Evolutionary conservation across 2,113 vertebrate species (phyloP).

Genomic region (Rhynchopsitta pachyrhyncha): DNA sequence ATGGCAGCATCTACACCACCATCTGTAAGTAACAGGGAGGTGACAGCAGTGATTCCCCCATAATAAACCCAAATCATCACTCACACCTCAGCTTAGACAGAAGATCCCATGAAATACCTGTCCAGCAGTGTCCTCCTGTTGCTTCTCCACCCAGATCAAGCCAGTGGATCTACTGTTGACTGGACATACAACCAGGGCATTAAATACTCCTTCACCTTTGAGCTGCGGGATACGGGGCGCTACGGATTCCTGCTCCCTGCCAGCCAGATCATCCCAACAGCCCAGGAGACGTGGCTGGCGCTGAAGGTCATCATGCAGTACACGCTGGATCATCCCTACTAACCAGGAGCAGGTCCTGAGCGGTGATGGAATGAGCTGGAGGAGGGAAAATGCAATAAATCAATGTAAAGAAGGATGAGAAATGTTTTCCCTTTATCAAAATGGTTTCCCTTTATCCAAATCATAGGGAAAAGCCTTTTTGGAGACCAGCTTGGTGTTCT

Average conservation of each 20-base stretch:
- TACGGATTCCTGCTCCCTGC: conserved; percentile 91
- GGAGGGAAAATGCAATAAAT: background rate
- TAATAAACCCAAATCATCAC: background rate
- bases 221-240: conserved; percentile 88
- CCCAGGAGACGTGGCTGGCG: conserved; percentile 88
- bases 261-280: conserved; percentile 87
- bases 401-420: background rate
- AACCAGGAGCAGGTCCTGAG: background rate
- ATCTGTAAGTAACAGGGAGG: conserved; percentile 84
- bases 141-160: conserved; percentile 76
- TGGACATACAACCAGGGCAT: conserved; percentile 92
- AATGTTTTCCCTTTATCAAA: background rate
- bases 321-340: conserved; percentile 77
- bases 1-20: conserved; percentile 87
- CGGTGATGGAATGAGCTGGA: accelerated
- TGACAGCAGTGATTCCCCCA: background rate
- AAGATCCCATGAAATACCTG: accelerated
- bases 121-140: background rate
- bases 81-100: accelerated
- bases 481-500: accelerated
- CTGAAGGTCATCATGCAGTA: conserved; percentile 86
- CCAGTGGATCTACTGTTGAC: conserved; percentile 86
- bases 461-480: accelerated
- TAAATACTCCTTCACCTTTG: conserved; percentile 93
- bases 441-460: accelerated